Percentiles rank a stretch among this genome's conserved stretches.
Evolutionary conservation across 2,113 vertebrate genomes (phyloP).

Genomic region (Festucalex cinctus): DNA sequence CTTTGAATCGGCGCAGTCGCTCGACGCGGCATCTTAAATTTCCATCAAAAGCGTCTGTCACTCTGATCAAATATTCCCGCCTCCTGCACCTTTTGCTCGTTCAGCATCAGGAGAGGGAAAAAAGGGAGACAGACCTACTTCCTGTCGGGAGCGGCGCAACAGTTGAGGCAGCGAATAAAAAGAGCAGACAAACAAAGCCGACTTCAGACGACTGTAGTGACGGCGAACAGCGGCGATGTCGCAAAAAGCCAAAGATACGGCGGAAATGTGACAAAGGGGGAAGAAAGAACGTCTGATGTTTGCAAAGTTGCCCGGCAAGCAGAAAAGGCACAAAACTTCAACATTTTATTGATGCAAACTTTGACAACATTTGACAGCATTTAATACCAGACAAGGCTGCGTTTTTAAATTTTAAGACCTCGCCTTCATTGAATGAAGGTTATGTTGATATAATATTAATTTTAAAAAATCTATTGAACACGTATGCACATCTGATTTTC

Average conservation of each 20-base stretch:
- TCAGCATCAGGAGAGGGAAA: constrained; percentile 57
- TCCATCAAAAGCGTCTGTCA: constrained; percentile 56
- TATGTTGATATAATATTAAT: too few relatives aligned
- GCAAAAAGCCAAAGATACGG: not conserved
- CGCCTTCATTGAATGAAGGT: too few relatives aligned
- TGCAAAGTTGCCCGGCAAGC: constrained; percentile 1
- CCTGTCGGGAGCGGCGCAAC: constrained; percentile 55
- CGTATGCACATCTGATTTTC: not conserved
- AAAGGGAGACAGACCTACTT: constrained; percentile 56
- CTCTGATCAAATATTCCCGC: constrained; percentile 69
- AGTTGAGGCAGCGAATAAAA: constrained; percentile 59
- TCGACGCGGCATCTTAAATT: constrained; percentile 56
- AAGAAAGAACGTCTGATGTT: not conserved
- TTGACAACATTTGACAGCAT: not conserved
- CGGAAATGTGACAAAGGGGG: constrained; percentile 21
- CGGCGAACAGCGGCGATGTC: not conserved
- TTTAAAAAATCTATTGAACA: too few relatives aligned
- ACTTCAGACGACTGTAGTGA: constrained; percentile 53
- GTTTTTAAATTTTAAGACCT: not conserved
- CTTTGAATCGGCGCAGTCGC: constrained; percentile 61
- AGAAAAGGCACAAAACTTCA: not conserved
- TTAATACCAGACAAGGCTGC: not conserved
- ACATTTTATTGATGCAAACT: not conserved
- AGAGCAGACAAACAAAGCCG: constrained; percentile 44
- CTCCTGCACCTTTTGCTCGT: constrained; percentile 61